Base-by-base conservation (phyloP, 2,888 invertebrate species). In the Chorisops tibialis region DNA sequence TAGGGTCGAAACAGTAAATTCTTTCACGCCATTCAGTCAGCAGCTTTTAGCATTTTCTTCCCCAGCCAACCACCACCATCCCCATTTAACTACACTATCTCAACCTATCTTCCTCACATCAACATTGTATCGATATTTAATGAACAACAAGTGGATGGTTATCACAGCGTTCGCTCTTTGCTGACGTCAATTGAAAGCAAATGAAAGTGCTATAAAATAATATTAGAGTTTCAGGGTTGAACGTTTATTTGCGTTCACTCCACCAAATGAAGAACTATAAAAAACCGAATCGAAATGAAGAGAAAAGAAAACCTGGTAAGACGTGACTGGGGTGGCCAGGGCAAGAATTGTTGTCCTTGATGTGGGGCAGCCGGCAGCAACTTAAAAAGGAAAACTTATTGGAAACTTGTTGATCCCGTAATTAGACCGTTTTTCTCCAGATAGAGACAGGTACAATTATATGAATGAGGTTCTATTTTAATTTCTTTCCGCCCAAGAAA, bases 131-230 rank as follows among this genome's bases (percentile, higher is more conserved):
- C 30, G 30, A 30, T 30, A 30, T 30, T 30, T 30, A 30, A 30
- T 30, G 30, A 30, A 30, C 30, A 30, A 30, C 30, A 30, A 30
- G 30, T 30, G 30, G 30, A 30, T 30, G 30, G 30, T 30, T 30
- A 30, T 30, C 30, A 30, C 30, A 30, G 30, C 30, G 30, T 30
- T 30, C 30, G 30, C 9, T 30, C 30, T 30, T 2, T 18, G 30
- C 50, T 50, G 50, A 50, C 35, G 50, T 50, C 50, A 50, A 50
- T 50, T 50, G 50, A 50, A 50, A 30, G 50, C 50, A 50, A 50
- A 50, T 50, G 50, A 50, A 50, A 50, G 50, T 50, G 24, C 30
- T 6, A 30, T 50, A 30, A 50, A 35, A 30, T 30, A 50, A n/a
- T n/a, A n/a, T n/a, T n/a, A 50, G 35, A 50, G 35, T 35, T 50